phyloP scores from a whole-genome alignment of 2,888 invertebrate species.

The Sphaeridia pumilis region DNA sequence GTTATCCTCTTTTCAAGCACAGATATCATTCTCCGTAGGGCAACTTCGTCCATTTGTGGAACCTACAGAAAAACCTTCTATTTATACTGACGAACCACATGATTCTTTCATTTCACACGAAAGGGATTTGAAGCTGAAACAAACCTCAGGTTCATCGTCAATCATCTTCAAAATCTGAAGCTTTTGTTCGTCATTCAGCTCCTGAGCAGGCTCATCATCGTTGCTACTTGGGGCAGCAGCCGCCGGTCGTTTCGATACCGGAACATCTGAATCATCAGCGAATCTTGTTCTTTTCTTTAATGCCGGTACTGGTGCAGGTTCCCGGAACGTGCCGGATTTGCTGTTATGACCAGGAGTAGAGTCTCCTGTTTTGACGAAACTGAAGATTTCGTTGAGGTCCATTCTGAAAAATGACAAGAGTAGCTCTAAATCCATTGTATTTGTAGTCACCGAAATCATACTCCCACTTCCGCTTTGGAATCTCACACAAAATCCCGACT shows the following conservation, averaged over 20 bases:
- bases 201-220: constrained; percentile 5
- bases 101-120: not conserved
- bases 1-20: constrained; percentile 89
- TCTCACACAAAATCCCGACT: no score
- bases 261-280: constrained; percentile 9
- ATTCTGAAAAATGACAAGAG: constrained; percentile 11
- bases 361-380: constrained; percentile 9
- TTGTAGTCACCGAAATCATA: no score
- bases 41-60: constrained; percentile 76
- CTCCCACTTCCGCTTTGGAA: no score
- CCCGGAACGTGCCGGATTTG: no score
- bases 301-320: constrained; percentile 8
- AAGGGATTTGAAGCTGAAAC: not conserved
- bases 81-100: not conserved
- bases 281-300: constrained; percentile 25
- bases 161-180: constrained; percentile 66
- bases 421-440: no score
- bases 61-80: no score
- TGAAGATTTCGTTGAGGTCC: constrained; percentile 29
- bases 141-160: constrained; percentile 62
- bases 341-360: not conserved
- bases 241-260: not conserved
- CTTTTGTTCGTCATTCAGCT: constrained; percentile 56
- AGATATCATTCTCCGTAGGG: constrained; percentile 74
- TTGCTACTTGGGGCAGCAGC: not conserved